Conservation (phyloP, 2,888 invertebrate genomes). For the Drosophila lacicola region DNA sequence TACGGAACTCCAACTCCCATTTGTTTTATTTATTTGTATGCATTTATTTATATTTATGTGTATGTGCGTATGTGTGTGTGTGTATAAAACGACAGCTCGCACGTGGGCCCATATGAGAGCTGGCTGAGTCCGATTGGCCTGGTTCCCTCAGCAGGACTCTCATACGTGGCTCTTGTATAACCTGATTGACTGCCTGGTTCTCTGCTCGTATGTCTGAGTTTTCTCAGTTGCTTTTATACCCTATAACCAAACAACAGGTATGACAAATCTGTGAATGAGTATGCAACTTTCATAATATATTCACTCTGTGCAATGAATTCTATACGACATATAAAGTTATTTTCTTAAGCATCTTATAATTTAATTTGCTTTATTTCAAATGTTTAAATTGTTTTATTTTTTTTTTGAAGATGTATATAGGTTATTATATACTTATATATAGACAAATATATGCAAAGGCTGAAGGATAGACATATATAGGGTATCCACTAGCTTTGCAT, state of each 20-base stretch:
- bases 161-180: conserved; percentile 5
- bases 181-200: conserved; percentile 4
- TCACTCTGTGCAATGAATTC: too few relatives aligned
- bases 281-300: background rate
- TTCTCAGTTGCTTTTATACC: background rate
- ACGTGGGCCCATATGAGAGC: conserved; percentile 20
- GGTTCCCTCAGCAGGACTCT: conserved; percentile 1
- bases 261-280: background rate
- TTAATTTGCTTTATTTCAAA: too few relatives aligned
- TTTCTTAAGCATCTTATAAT: too few relatives aligned
- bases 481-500: background rate
- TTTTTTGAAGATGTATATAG: too few relatives aligned
- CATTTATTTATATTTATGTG: conserved; percentile 59
- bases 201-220: background rate
- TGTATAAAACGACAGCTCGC: background rate
- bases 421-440: too few relatives aligned
- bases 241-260: background rate
- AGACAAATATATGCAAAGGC: too few relatives aligned
- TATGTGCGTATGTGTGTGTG: conserved; percentile 5
- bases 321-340: too few relatives aligned
- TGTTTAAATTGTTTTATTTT: too few relatives aligned
- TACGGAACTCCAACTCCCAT: conserved; percentile 38
- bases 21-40: conserved; percentile 55
- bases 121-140: conserved; percentile 23
- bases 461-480: background rate